Percentiles rank a stretch among this genome's conserved stretches.
Evolutionary conservation across 2,113 vertebrate genomes (phyloP).

Genomic region (Lophura nycthemera): DNA sequence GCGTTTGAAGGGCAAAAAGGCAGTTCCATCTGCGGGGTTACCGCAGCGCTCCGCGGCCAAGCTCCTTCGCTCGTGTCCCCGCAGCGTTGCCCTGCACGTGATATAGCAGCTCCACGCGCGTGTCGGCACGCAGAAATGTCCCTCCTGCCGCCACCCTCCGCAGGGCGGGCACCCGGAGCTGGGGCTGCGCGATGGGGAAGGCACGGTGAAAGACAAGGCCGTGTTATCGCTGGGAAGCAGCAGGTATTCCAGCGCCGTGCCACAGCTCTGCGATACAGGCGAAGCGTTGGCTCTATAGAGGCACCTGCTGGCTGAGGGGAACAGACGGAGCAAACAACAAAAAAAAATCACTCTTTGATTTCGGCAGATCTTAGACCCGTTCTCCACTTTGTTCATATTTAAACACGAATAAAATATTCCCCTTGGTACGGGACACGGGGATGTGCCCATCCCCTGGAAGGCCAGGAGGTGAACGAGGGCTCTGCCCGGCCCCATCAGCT

Average conservation of each 20-base stretch:
- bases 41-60: not conserved
- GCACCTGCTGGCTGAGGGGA: slow-evolving; percentile 73
- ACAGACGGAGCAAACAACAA: not conserved
- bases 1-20: not conserved
- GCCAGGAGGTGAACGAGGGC: not conserved
- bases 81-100: not conserved
- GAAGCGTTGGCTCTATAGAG: slow-evolving; percentile 60
- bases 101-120: not conserved
- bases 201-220: slow-evolving; percentile 14
- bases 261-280: not conserved
- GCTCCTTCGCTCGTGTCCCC: not conserved
- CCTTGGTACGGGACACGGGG: not conserved
- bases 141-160: not conserved
- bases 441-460: not conserved
- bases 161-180: no score
- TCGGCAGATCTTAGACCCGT: fast-evolving
- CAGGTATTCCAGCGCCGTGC: slow-evolving; percentile 46
- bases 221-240: slow-evolving; percentile 6
- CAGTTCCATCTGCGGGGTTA: not conserved
- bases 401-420: not conserved
- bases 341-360: not conserved
- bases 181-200: not conserved
- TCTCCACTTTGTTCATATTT: not conserved
- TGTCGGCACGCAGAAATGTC: not conserved
- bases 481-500: not conserved